A percentile compares a stretch with the other conserved stretches of the same genome.
Evolutionary conservation across 1,140 invertebrate genomes (phyloP).

Genomic region (Brachionus angularis): DNA sequence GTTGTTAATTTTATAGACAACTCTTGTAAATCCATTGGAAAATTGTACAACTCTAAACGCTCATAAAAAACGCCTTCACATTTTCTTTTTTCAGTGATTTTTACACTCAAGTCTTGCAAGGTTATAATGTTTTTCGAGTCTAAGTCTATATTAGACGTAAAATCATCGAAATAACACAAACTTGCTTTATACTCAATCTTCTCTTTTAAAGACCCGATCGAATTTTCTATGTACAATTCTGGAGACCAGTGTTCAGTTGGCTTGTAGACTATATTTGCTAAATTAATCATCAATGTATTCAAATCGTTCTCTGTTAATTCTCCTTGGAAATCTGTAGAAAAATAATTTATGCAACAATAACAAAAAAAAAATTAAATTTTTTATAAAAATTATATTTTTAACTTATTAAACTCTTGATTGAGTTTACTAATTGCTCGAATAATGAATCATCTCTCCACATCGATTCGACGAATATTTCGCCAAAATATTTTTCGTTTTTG

Average conservation of each 20-base stretch:
- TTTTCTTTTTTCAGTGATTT: conserved; percentile 8
- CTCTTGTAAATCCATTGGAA: conserved; percentile 43
- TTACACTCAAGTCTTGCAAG: background rate
- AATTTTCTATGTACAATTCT: conserved; percentile 22
- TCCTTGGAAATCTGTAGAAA: too few species aligned
- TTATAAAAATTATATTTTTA: background rate
- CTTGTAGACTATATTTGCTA: too few species aligned
- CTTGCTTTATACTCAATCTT: too few species aligned
- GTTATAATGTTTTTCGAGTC: background rate
- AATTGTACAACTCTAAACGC: conserved; percentile 34
- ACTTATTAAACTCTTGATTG: background rate
- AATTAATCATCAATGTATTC: too few species aligned
- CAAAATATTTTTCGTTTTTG: conserved; percentile 45
- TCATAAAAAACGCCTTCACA: conserved; percentile 38
- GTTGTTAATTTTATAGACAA: conserved; percentile 28
- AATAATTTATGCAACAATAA: too few species aligned
- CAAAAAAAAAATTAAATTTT: too few species aligned
- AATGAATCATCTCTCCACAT: conserved; percentile 42
- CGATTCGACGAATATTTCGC: conserved; percentile 45
- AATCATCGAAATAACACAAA: too few species aligned
- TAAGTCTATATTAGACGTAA: conserved; percentile 11
- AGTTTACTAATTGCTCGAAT: conserved; percentile 13
- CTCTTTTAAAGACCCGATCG: conserved; percentile 30
- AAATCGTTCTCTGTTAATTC: too few species aligned
- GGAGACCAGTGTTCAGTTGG: conserved; percentile 41